Evolutionary conservation across 2,113 vertebrate species (phyloP), one percentile per base, ranked within the genome.

Genomic region (Albula goreensis): DNA sequence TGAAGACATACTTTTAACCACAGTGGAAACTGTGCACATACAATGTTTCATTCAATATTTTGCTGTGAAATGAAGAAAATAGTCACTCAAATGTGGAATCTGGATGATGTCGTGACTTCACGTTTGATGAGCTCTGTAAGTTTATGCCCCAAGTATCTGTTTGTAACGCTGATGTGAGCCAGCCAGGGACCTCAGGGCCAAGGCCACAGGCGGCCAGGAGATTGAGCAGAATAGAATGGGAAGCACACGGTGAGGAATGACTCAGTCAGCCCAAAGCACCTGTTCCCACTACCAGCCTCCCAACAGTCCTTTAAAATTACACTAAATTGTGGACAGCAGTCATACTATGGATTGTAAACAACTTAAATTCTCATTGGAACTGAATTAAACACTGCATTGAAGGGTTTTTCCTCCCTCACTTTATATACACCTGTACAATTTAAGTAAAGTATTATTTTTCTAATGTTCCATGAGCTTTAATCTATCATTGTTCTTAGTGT

Each of bases 161-260:
- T 66, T 85, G 56, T 85, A 78, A 85, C 48, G 86, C 83, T 83
- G 79, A 83, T 87, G 91, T 90, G 88, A 92, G 87, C 87, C 90
- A 22, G 90, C 8, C 88, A 74, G 82, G 91, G 88, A 90, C 91
- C 91, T 85, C 90, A 84, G 91, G 92, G 90, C 12, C 86, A 31
- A n/a, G 93, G 92, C 90, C 89, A 91, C 57, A 91, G 94, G 92
- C 93, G 92, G 93, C 91, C 92, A 91, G 92, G 91, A 93, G 93
- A 92, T 93, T 91, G 91, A 86, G 89, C 90, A 91, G 89, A 90
- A 88, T 89, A 90, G 81, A 89, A 86, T 91, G 89, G 82, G 86
- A 83, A 83, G 88, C 77, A 85, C 85, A 86, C 90, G 91, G 87
- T 91, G 89, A 90, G 51, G 84, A 87, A 89, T 96, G 93, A 95